Base-by-base conservation (phyloP, 2,113 vertebrate genomes). In the Elanus axillaris region DNA sequence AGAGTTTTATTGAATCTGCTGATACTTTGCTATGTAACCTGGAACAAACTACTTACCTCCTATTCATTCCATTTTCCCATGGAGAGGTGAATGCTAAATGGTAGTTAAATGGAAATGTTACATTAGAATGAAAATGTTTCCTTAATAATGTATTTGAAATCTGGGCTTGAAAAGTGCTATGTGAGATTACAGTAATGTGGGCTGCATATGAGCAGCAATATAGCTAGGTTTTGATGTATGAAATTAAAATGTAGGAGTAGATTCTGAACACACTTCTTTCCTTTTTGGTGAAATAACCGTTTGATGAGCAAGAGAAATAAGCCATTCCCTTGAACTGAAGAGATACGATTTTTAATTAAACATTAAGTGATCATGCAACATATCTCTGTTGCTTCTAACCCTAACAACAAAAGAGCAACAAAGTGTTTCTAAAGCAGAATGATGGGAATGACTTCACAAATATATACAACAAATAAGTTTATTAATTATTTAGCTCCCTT, bases 401-500 rank as follows among this genome's bases (percentile, higher is more conserved):
- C 52, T 88, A 81, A 53, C 29, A 68, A n/a, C 22, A 85, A 93
- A 87, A 86, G 52, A 74, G 3, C 50, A 79, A 59, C 53, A 9
- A 75, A 43, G 36, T 81, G 25, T 94, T 96, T 94, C 48, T 91
- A 27, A 93, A 84, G 52, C 19, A 69, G 63, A 94, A 43, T 80
- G 8, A 77, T 91, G 92, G 71, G 62, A 85, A 69, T 75, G 42
- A n/a, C 31, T 90, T 96, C 52, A 48, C 92, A 73, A 87, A 26
- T 62, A 48, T 40, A 22, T 43, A 36, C 89, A 85, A 32, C 38
- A 90, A 91, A 66, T 48, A 90, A 10, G 14, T 62, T 82, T 75
- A 47, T 76, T 84, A 50, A 93, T 86, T 32, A 64, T 34, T 62
- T 90, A 80, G 62, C 59, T 94, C 80, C 90, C 88, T 96, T 95